These are phyloP conservation scores for Ormyrus nitidulus DNA, from an alignment of 2,888 invertebrate genomes.

Conservation along the genomic window DNA sequence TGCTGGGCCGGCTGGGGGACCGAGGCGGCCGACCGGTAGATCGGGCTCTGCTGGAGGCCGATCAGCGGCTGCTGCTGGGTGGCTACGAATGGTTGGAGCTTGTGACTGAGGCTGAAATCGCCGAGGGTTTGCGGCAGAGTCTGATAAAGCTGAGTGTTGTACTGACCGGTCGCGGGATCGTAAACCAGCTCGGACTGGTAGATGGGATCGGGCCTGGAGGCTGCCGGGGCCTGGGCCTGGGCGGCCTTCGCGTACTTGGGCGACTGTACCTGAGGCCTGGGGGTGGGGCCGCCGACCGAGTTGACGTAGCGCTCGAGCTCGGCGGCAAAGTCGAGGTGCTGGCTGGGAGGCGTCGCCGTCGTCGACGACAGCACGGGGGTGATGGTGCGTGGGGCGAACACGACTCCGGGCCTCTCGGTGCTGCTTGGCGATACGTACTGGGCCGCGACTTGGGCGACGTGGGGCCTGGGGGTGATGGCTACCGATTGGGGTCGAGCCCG, in stretches of 20 bases:
- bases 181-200: slow-evolving; percentile 87
- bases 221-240: slow-evolving; percentile 54
- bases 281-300: slow-evolving; percentile 74
- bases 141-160: slow-evolving; percentile 87
- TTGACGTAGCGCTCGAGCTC: slow-evolving; percentile 82
- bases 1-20: slow-evolving; percentile 58
- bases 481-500: slow-evolving; percentile 72
- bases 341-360: slow-evolving; percentile 65
- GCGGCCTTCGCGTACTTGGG: slow-evolving; percentile 49
- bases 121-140: slow-evolving; percentile 84
- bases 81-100: slow-evolving; percentile 85
- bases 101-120: slow-evolving; percentile 84
- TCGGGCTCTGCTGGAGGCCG: slow-evolving; percentile 76
- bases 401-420: slow-evolving; percentile 73
- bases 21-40: slow-evolving; percentile 72
- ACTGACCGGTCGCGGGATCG: slow-evolving; percentile 86
- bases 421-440: slow-evolving; percentile 73
- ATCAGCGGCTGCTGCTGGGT: slow-evolving; percentile 78
- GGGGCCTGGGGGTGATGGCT: slow-evolving; percentile 79
- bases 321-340: slow-evolving; percentile 82
- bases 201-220: slow-evolving; percentile 78
- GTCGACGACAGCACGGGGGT: slow-evolving; percentile 68
- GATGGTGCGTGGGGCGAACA: slow-evolving; percentile 72
- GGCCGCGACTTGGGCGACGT: slow-evolving; percentile 71
- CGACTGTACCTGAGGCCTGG: slow-evolving; percentile 65